Conservation (phyloP, 2,113 vertebrate species). For the Cephalopterus ornatus region DNA sequence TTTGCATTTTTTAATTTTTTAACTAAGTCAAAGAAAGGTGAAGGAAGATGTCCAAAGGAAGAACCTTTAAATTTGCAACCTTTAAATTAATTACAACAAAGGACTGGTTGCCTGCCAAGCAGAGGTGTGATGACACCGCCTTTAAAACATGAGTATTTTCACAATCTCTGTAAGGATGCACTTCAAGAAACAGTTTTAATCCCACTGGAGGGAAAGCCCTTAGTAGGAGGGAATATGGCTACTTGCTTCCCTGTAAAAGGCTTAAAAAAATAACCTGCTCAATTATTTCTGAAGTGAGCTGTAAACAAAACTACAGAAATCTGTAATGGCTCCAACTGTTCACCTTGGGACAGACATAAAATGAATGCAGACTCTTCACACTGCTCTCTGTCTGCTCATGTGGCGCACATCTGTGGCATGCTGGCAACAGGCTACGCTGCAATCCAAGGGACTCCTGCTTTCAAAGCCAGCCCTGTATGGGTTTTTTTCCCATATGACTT, state of each 20-base stretch:
- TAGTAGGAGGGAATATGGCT: not conserved
- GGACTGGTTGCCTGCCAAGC: not conserved
- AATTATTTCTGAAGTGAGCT: not conserved
- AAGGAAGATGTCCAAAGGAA: slow-evolving; percentile 9
- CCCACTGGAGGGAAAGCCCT: not conserved
- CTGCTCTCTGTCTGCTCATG: slow-evolving; percentile 57
- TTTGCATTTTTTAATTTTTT: not conserved
- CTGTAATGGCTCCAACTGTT: slow-evolving; percentile 19
- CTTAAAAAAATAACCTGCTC: slow-evolving; percentile 23
- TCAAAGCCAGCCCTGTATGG: slow-evolving; percentile 14
- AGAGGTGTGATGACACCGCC: slow-evolving; percentile 7
- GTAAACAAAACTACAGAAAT: not conserved
- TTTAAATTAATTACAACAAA: slow-evolving; percentile 6
- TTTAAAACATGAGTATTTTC: not conserved
- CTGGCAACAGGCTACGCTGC: not conserved
- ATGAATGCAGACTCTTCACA: slow-evolving; percentile 31
- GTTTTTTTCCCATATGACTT: slow-evolving; percentile 3
- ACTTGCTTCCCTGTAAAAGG: not conserved
- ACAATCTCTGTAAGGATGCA: not conserved
- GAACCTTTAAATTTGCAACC: not conserved
- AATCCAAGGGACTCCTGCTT: slow-evolving; percentile 10
- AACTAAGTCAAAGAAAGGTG: not conserved
- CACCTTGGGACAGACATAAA: slow-evolving; percentile 40
- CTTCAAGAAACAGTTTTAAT: not conserved
- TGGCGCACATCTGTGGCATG: slow-evolving; percentile 62